Evolutionary conservation across 2,113 vertebrate species (phyloP).

Genomic region (Montifringilla adamsi): DNA sequence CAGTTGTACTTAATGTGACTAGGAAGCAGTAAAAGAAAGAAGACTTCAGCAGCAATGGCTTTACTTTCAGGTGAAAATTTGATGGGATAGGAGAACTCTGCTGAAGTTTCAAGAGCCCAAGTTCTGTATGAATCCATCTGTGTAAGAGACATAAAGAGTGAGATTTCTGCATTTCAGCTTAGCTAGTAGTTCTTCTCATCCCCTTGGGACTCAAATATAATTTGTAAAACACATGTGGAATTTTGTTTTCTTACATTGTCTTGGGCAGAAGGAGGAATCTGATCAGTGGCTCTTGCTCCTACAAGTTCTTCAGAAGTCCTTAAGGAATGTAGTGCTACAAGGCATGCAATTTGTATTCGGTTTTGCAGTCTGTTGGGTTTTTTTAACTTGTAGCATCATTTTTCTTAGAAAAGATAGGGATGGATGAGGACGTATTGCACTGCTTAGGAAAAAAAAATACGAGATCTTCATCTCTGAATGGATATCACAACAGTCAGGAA

Average conservation of each 20-base stretch:
- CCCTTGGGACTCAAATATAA: not conserved
- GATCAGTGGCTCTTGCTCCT: not conserved
- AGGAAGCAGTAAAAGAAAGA: not conserved
- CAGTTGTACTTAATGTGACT: not conserved
- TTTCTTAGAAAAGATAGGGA: not conserved
- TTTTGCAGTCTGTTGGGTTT: not conserved
- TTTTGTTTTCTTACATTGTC: not conserved
- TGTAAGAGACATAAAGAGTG: not conserved
- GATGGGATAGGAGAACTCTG: not conserved
- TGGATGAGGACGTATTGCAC: not conserved
- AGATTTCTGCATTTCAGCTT: not conserved
- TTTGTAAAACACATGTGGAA: not conserved
- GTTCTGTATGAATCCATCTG: not conserved
- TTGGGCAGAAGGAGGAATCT: fast-evolving
- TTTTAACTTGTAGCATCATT: not conserved
- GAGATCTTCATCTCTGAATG: fast-evolving
- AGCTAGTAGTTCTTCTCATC: not conserved
- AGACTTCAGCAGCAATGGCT: not conserved
- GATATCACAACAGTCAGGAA: not conserved
- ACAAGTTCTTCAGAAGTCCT: not conserved
- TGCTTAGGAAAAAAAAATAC: not conserved
- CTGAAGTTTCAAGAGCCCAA: not conserved
- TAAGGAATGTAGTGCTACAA: not conserved
- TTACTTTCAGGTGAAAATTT: not conserved
- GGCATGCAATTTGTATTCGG: not conserved